phyloP scores from a whole-genome alignment of 2,797 vertebrate species.

The Pristis pectinata region DNA sequence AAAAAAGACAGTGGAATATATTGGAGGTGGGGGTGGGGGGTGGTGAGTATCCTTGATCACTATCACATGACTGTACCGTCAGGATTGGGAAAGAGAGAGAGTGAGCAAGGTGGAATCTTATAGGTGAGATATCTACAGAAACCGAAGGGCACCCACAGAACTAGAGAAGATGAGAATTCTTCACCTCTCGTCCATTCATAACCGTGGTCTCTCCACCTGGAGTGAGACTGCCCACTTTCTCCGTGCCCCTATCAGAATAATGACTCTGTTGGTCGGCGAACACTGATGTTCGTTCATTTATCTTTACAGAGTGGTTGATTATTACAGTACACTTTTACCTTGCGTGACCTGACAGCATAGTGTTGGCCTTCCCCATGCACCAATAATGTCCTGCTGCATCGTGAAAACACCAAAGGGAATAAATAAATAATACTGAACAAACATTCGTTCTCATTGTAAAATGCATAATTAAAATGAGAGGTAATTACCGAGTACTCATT shows the following conservation, averaged over 20 bases:
- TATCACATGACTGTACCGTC: neutral
- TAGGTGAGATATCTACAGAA: no score
- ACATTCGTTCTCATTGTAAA: constrained; percentile 32
- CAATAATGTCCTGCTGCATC: neutral
- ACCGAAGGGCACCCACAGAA: no score
- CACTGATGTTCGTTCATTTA: neutral
- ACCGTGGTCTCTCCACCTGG: neutral
- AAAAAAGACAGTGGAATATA: no score
- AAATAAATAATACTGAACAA: constrained; percentile 37
- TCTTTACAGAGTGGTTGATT: neutral
- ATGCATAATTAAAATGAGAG: constrained; percentile 36
- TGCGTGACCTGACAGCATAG: neutral
- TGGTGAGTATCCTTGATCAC: neutral
- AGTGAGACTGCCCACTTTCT: neutral
- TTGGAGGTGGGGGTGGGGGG: no score
- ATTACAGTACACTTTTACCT: neutral
- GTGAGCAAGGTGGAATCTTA: neutral
- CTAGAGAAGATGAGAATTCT: no score
- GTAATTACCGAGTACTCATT: constrained; percentile 34
- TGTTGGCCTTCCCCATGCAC: neutral
- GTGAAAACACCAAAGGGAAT: constrained; percentile 32
- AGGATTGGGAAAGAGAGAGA: neutral
- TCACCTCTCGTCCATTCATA: neutral
- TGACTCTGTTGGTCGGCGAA: neutral
- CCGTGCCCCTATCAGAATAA: neutral